A percentile compares a stretch with the other conserved stretches of the same genome.
Conservation (phyloP, 2,888 invertebrate species). For the Lordiphosa fenestrarum region DNA sequence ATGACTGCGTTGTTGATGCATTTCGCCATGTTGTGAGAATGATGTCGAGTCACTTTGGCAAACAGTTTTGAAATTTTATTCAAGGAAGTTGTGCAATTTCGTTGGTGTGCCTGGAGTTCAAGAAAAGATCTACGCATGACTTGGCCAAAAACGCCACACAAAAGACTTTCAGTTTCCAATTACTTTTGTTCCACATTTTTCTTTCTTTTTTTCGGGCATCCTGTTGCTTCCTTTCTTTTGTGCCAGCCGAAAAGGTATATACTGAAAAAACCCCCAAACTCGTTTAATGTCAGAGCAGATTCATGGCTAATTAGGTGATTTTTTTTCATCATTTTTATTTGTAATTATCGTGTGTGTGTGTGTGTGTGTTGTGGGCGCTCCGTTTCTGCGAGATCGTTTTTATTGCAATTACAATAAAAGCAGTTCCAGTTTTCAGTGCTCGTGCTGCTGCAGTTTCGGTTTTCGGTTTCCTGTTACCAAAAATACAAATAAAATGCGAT, state of each 20-base stretch:
- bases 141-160: conserved; percentile 34
- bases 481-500: conserved; percentile 56
- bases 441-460: conserved; percentile 46
- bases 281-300: conserved; percentile 19
- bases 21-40: conserved; percentile 46
- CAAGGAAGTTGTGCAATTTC: conserved; percentile 59
- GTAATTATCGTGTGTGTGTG: conserved; percentile 10
- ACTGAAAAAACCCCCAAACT: conserved; percentile 5
- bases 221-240: conserved; percentile 45
- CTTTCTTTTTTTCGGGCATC: conserved; percentile 30
- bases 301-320: conserved; percentile 25
- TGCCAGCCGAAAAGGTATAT: not conserved
- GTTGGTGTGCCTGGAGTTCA: conserved; percentile 4
- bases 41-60: conserved; percentile 48
- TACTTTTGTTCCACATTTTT: conserved; percentile 44
- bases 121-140: conserved; percentile 51
- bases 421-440: conserved; percentile 34
- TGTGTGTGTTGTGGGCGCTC: conserved; percentile 43
- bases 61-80: conserved; percentile 7
- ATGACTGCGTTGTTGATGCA: conserved; percentile 49
- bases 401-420: conserved; percentile 57
- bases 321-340: conserved; percentile 30
- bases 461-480: conserved; percentile 56
- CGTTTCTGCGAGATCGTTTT: conserved; percentile 7
- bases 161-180: conserved; percentile 56